Evolutionary conservation across 1,140 invertebrate species (phyloP), one percentile per base, ranked within the genome.

Genomic region (Centruroides sculpturatus): DNA sequence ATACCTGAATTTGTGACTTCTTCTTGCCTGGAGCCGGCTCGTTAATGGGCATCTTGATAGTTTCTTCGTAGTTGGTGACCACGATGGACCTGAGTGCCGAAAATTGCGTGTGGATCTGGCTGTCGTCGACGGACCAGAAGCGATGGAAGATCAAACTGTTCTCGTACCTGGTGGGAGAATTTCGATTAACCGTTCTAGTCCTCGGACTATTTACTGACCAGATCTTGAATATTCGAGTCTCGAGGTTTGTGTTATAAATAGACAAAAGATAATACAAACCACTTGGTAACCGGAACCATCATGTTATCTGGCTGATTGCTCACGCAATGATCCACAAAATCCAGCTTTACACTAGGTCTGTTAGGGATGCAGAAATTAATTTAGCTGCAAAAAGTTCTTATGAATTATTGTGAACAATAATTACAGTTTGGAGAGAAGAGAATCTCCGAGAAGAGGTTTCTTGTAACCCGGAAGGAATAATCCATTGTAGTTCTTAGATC

Each of bases 91-190:
- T 82, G 9, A 99, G 79, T 0, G 94, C 85, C 1, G 96, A 98
- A 75, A 87, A 99, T 71, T 98, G 85, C 0, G 96, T 98, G 72
- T 95, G 92, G 5, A 99, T 81, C 74, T 98, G 92, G 8, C 80
- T 84, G 72, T 99, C 96, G 73, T 99, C 96, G 0, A 99, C 92
- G 4, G 95, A 98, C 96, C 96, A 99, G 74, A 98, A 99, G 69
- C 96, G 83, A 75, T 99, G 96, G 71, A 99, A 99, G 74, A 88
- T 84, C 49, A 99, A 76, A 66, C 83, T 86, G 51, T 85, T 83
- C 73, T 98, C 93, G 72, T 99, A 98, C 83, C 83, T 85, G 63
- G 23, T 23, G 23, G 23, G 23, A 23, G 23, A 23, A 23, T 23
- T 23, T 23, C 23, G 23, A 23, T 23, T 23, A 23, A n/a, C n/a